Percentiles rank a stretch among this genome's conserved stretches.
These are phyloP conservation scores for Arrhopalites spinosus DNA, from an alignment of 2,888 invertebrate genomes.

Conservation along the genomic window DNA sequence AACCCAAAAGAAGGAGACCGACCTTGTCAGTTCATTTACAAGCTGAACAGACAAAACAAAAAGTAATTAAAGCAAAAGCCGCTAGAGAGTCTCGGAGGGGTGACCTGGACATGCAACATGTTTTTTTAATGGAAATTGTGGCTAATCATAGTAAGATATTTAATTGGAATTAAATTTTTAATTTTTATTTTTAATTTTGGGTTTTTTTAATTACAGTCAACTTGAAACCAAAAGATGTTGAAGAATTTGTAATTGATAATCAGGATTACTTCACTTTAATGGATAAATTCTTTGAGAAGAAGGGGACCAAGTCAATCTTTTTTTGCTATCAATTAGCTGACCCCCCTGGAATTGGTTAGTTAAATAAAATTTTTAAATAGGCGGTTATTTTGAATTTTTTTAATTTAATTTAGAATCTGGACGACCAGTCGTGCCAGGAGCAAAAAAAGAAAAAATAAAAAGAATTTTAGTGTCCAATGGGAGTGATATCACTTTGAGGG, in stretches of 20 bases:
- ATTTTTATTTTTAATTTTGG: background rate
- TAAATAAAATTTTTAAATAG: background rate
- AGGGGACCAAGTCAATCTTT: constrained; percentile 68
- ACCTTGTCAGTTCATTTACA: background rate
- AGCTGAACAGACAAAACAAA: constrained; percentile 49
- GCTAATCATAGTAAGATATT: constrained; percentile 59
- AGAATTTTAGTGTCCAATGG: constrained; percentile 67
- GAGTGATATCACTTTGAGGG: constrained; percentile 64
- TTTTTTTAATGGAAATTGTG: constrained; percentile 71
- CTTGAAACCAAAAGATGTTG: constrained; percentile 64
- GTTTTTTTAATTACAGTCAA: constrained; percentile 31
- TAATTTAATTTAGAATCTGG: constrained; percentile 67
- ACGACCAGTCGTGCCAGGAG: constrained; percentile 58
- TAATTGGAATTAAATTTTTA: background rate
- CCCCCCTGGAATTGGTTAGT: constrained; percentile 69
- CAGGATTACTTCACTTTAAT: constrained; percentile 68
- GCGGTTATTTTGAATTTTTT: background rate
- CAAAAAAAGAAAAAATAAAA: constrained; percentile 54
- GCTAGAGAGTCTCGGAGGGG: constrained; percentile 62
- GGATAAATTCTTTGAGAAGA: constrained; percentile 67
- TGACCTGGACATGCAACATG: constrained; percentile 65
- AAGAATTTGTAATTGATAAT: constrained; percentile 75
- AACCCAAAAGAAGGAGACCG: background rate
- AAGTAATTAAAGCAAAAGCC: constrained; percentile 66
- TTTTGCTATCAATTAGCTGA: constrained; percentile 71